Base-by-base conservation (phyloP, 2,797 vertebrate species). In the Morelia viridis region DNA sequence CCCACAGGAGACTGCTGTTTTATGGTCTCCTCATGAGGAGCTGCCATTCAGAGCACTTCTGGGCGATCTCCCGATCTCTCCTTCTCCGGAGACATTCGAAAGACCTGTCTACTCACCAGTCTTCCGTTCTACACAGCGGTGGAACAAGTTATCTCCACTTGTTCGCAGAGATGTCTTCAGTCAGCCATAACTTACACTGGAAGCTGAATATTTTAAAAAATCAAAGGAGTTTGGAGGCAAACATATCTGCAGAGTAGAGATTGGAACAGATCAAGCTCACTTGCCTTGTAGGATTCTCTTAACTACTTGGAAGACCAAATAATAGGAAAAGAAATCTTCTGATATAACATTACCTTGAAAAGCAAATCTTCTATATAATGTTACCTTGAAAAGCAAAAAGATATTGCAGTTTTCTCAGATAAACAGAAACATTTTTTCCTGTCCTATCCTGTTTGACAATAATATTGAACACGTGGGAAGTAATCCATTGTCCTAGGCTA, bases 401-500 rank as follows among this genome's bases (percentile, higher is more conserved):
- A 2, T 19, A 89, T 56, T 84, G 22, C 28, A 56, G 13, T 31
- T 90, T 62, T 68, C 24, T 31, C 28, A 60, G 60, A 41, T 58
- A 46, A 85, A 24, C 53, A 12, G 24, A 26, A 53, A 24, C 12
- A 41, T 61, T 89, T 41, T 83, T 41, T 92, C 28, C 57, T 92
- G 19, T 62, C 19, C 11, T 50, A 4, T 88, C 53, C 85, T 4
- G 22, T 62, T 80, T 57, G 68, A 19, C 61, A 56, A 19, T 89
- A 92, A 89, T 17, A 71, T 13, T 35, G 28, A 87, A n/a, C 19
- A 1, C 0, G 22, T 22, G 12, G 24, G 2, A 3, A 2, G 17
- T 64, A 22, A n/a, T 92, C 91, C 80, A 17, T 93, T 89, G n/a
- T 50, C 2, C 1, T 65, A 28, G 22, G 22, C 91, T 88, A 91